Conservation (phyloP, 2,113 vertebrate species). For the Aspiorhynchus laticeps region DNA sequence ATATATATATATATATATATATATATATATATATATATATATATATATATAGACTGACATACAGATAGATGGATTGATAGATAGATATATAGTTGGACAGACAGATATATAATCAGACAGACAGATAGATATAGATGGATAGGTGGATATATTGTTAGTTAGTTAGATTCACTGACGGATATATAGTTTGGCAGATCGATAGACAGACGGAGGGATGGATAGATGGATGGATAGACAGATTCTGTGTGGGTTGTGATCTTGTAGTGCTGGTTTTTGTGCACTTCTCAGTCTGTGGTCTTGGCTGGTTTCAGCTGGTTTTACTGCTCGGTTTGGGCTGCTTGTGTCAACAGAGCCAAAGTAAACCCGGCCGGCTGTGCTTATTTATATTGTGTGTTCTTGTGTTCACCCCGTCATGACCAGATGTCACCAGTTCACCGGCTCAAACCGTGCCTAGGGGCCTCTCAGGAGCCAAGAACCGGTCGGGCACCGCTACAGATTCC, state of each 20-base stretch:
- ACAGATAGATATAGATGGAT: neutral
- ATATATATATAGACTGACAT: neutral
- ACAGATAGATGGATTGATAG: too few relatives aligned
- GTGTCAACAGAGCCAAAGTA: slow-evolving; percentile 8
- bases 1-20: too few relatives aligned
- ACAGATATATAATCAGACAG: too few relatives aligned
- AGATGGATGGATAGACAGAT: neutral
- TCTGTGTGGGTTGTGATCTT: neutral
- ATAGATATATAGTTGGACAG: too few relatives aligned
- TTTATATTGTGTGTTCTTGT: slow-evolving; percentile 15
- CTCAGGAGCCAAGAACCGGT: neutral
- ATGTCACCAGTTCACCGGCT: slow-evolving; percentile 16
- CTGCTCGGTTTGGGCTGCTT: neutral
- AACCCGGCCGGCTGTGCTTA: neutral
- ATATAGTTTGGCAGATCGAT: fast-evolving
- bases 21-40: too few relatives aligned
- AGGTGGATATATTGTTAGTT: fast-evolving
- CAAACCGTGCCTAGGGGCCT: neutral
- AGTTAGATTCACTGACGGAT: neutral
- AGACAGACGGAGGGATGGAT: neutral
- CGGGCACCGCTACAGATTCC: neutral
- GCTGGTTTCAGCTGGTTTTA: neutral
- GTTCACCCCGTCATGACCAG: slow-evolving; percentile 5
- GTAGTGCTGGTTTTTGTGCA: neutral
- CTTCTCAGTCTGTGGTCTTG: neutral